Conservation (phyloP, 2,888 invertebrate genomes). For the Drosophila formosana region DNA sequence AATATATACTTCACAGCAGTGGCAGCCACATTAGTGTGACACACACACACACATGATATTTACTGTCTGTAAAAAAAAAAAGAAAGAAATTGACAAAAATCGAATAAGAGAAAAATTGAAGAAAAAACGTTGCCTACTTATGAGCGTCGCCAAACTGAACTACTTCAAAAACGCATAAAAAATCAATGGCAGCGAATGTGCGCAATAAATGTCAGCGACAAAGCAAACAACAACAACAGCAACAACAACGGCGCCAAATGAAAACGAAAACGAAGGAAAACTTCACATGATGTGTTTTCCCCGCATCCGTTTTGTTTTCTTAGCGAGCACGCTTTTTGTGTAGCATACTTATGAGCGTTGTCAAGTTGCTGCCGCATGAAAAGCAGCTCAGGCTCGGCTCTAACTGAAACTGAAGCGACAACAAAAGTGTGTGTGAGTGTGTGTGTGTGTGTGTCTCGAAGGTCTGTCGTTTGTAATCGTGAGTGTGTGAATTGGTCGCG, state of each 20-base stretch:
- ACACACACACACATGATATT: conserved; percentile 53
- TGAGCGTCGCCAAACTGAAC: conserved; percentile 63
- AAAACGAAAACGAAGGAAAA: conserved; percentile 58
- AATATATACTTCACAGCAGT: conserved; percentile 50
- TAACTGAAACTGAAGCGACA: neutral
- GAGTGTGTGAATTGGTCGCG: conserved; percentile 59
- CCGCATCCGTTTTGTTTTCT: neutral
- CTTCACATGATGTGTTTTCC: conserved; percentile 55
- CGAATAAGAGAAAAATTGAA: conserved; percentile 47
- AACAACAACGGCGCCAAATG: conserved; percentile 14
- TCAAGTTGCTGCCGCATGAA: conserved; percentile 19
- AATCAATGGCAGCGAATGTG: conserved; percentile 78
- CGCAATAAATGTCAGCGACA: conserved; percentile 79
- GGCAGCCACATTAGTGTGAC: conserved; percentile 42
- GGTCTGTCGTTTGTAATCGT: conserved; percentile 11
- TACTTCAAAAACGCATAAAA: conserved; percentile 80
- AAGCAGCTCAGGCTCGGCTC: neutral
- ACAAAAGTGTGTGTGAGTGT: neutral
- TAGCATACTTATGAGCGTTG: conserved; percentile 63
- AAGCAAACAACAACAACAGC: conserved; percentile 41
- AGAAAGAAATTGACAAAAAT: conserved; percentile 41
- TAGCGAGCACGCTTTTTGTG: conserved; percentile 27
- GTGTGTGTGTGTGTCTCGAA: conserved; percentile 14
- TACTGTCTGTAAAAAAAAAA: conserved; percentile 30
- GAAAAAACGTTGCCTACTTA: conserved; percentile 69